phyloP scores from a whole-genome alignment of 1,140 invertebrate species.

The Samia ricini region DNA sequence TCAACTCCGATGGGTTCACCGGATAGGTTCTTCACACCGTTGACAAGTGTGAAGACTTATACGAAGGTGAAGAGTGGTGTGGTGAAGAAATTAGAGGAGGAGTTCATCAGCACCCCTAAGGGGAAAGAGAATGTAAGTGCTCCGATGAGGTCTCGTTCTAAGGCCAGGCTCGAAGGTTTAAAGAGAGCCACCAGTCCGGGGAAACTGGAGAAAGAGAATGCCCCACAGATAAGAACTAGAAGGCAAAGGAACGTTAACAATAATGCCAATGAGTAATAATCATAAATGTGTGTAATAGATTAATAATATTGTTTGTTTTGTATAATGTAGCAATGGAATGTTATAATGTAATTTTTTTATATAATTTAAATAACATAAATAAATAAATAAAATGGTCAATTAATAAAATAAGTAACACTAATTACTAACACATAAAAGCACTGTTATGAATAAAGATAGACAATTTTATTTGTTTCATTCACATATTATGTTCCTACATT shows the following conservation, averaged over 20 bases:
- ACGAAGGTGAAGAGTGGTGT: slow-evolving; percentile 34
- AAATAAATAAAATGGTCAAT: too few species aligned
- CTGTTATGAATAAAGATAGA: too few species aligned
- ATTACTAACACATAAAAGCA: too few species aligned
- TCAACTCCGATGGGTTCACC: slow-evolving; percentile 46
- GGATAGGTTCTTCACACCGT: slow-evolving; percentile 51
- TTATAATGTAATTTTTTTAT: too few species aligned
- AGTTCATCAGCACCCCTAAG: slow-evolving; percentile 45
- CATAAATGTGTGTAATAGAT: too few species aligned
- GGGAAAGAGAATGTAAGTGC: slow-evolving; percentile 16
- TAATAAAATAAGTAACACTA: too few species aligned
- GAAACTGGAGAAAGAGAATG: slow-evolving; percentile 31
- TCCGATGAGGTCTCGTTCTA: not conserved
- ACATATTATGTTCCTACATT: too few species aligned
- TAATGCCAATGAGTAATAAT: not conserved
- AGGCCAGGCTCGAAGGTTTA: slow-evolving; percentile 15
- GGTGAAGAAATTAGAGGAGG: slow-evolving; percentile 55
- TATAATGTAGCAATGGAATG: too few species aligned
- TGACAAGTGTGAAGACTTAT: slow-evolving; percentile 49
- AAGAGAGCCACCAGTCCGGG: slow-evolving; percentile 50
- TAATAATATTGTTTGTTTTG: too few species aligned
- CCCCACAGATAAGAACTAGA: not conserved
- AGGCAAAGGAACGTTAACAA: not conserved
- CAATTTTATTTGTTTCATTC: too few species aligned
- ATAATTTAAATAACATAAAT: too few species aligned